Evolutionary conservation across 2,797 vertebrate species (phyloP).

Genomic region (Takifugu ocellatus): DNA sequence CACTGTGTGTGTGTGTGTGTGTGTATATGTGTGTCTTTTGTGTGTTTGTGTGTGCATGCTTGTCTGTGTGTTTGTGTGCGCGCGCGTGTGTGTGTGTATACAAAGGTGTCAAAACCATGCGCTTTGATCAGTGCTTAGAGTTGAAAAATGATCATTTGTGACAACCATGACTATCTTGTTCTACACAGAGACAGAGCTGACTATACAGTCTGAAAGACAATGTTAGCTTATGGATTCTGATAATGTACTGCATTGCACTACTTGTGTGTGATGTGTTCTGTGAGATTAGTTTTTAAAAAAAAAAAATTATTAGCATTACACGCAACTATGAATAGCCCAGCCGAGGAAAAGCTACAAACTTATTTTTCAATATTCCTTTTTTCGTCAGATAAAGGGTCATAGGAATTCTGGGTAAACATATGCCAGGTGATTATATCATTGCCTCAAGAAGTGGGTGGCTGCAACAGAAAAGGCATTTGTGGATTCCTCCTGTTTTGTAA

Average conservation of each 20-base stretch:
- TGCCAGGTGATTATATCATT: conserved; percentile 32
- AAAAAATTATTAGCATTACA: conserved; percentile 6
- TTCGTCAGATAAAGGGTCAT: conserved; percentile 6
- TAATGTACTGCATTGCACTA: conserved; percentile 11
- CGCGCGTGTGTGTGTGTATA: too few species aligned
- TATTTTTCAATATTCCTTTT: background rate
- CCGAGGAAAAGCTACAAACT: background rate
- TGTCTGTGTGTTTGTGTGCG: too few species aligned
- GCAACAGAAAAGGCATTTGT: conserved; percentile 30
- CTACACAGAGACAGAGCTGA: conserved; percentile 34
- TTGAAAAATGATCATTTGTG: conserved; percentile 36
- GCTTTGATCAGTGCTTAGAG: conserved; percentile 34
- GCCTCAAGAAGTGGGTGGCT: conserved; percentile 28
- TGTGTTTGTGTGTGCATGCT: too few species aligned
- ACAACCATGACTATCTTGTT: conserved; percentile 60
- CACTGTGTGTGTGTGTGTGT: too few species aligned
- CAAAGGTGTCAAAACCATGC: conserved; percentile 17
- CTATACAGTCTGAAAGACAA: background rate
- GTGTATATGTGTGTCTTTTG: too few species aligned
- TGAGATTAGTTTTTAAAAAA: too few species aligned
- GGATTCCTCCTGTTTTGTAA: conserved; percentile 35
- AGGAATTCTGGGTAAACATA: conserved; percentile 27
- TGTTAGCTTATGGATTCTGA: conserved; percentile 16
- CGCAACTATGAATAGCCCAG: conserved; percentile 8
- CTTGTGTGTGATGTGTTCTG: too few species aligned